phyloP scores from a whole-genome alignment of 1,140 invertebrate genomes.

The Leptopilina boulardi region DNA sequence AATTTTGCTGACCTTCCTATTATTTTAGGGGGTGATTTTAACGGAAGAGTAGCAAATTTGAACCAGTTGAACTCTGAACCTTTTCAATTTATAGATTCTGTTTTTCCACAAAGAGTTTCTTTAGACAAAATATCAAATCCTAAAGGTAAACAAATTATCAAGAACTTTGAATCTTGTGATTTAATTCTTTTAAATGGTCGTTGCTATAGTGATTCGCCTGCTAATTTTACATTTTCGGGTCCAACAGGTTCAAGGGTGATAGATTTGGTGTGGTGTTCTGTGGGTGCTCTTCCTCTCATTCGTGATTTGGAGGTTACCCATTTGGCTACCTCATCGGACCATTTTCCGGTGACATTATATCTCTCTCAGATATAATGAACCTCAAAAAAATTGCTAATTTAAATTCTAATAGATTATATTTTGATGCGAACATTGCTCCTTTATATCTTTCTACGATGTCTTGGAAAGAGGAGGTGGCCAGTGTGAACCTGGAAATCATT shows the following conservation, averaged over 20 bases:
- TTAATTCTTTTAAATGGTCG: constrained; percentile 20
- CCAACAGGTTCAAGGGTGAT: background rate
- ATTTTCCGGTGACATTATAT: constrained; percentile 31
- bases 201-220: constrained; percentile 6
- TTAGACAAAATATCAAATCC: background rate
- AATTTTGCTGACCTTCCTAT: constrained; percentile 3
- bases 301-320: constrained; percentile 19
- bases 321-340: constrained; percentile 26
- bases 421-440: background rate
- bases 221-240: constrained; percentile 21
- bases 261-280: constrained; percentile 12
- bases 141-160: constrained; percentile 13
- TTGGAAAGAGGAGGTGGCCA: background rate
- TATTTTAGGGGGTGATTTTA: constrained; percentile 29
- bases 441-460: background rate
- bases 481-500: too few relatives aligned
- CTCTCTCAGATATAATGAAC: background rate
- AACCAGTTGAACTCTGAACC: constrained; percentile 1
- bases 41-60: constrained; percentile 5
- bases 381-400: background rate
- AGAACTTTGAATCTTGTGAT: background rate
- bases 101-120: background rate
- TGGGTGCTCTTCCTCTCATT: background rate
- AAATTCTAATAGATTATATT: background rate
- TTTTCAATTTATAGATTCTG: background rate